Base-by-base conservation (phyloP, 30 jellyfish, hydroid and myxozoan genomes). In the Rhopilema esculentum region DNA sequence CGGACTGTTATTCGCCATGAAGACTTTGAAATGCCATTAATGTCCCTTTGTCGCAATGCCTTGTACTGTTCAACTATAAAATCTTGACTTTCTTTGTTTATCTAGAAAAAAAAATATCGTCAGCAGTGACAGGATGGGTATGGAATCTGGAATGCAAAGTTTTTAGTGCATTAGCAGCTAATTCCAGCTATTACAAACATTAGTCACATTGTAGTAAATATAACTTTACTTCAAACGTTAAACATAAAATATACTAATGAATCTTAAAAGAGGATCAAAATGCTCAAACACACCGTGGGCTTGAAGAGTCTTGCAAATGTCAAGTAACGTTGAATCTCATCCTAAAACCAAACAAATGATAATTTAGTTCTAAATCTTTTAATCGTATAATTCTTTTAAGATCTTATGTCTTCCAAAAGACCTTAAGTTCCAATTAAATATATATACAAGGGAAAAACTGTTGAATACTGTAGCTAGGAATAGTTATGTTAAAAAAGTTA, bases 1-100 rank as follows among this genome's bases (percentile, higher is more conserved):
- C 99, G 88, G 16, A 96, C 99, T 0, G 99, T 96, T 20, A 96
- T 96, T 62, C 98, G 81, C 99, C 99, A 96, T 30, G 99, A 83
- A 19, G 99, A 91, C 65, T 92, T 92, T 0, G 97, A 96, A 48
- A 92, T 85, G 0, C 98, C 98, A 21, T 95, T 80, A 25, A 88
- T 76, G 73, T 96, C 99, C 27, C 99, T 94, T 61, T 91, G 98
- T 51, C 99, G 70, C 65, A 96, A 69, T 21, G 87, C 28, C 77
- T 96, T 96, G 89, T 96, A 96, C 85, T 96, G 99, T 30, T 95
- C 93, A 4, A 96, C 99, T 48, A 96, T 86, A 77, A 53, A 96
- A 66, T 96, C 98, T 88, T 96, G 98, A 77, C 98, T 95, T 25
- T 96, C 99, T 71, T 96, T 92, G 69, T 93, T 77, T 50, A 96